A percentile compares a stretch with the other conserved stretches of the same genome.
Evolutionary conservation across 2,113 vertebrate species (phyloP).

Genomic region (Bothrops jararaca): DNA sequence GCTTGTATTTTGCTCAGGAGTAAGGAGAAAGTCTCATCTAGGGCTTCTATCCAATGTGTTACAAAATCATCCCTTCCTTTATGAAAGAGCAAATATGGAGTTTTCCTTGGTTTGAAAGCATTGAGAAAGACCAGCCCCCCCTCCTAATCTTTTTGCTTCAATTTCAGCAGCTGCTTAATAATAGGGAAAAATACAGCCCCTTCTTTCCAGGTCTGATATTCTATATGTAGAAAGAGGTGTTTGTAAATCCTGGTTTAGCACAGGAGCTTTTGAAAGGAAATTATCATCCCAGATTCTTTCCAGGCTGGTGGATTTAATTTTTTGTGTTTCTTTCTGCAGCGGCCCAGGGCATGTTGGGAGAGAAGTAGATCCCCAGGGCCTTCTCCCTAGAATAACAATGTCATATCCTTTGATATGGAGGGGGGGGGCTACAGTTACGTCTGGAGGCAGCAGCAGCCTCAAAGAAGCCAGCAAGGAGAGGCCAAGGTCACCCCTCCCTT

Average conservation of each 20-base stretch:
- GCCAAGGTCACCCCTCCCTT: not conserved
- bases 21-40: too few species aligned
- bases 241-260: conserved; percentile 1
- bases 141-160: not conserved
- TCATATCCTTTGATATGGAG: not conserved
- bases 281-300: not conserved
- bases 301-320: conserved; percentile 12
- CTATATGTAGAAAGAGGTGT: not conserved
- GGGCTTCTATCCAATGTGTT: not conserved
- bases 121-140: not conserved
- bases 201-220: not conserved
- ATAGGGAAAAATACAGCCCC: not conserved
- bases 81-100: not conserved
- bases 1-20: not conserved
- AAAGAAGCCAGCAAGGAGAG: not conserved
- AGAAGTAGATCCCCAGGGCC: not conserved
- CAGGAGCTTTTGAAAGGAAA: not conserved
- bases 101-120: not conserved
- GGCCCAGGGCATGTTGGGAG: too few species aligned
- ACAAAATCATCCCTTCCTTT: not conserved
- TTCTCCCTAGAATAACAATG: not conserved
- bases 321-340: not conserved
- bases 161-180: not conserved
- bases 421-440: too few species aligned
- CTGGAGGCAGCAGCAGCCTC: not conserved